These are phyloP conservation scores for Papilio polytes DNA, from an alignment of 1,140 invertebrate genomes.

Conservation along the genomic window DNA sequence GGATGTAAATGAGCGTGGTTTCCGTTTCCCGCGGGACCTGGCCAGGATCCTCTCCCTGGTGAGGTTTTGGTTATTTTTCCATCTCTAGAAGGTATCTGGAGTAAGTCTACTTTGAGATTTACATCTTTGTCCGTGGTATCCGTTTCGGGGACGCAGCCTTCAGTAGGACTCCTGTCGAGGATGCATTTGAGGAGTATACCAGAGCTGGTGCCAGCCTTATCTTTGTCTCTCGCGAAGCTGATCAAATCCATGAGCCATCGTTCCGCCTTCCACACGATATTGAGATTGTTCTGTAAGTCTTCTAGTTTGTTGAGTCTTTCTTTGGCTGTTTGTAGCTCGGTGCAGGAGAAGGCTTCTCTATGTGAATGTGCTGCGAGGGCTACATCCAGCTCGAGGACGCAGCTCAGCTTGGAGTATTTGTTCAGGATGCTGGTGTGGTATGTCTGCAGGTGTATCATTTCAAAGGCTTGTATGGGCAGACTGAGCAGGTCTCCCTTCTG, in stretches of 20 bases:
- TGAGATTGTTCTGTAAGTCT: slow-evolving; percentile 92
- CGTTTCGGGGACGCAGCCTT: slow-evolving; percentile 58
- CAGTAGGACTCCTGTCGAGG: slow-evolving; percentile 75
- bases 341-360: slow-evolving; percentile 96
- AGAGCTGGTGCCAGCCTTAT: slow-evolving; percentile 73
- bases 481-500: slow-evolving; percentile 92
- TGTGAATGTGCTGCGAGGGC: slow-evolving; percentile 96
- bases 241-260: slow-evolving; percentile 98
- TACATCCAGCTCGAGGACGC: slow-evolving; percentile 96
- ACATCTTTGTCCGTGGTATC: slow-evolving; percentile 58
- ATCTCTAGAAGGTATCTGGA: slow-evolving; percentile 89
- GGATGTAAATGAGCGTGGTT: slow-evolving; percentile 84
- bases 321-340: slow-evolving; percentile 93
- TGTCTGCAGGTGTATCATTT: slow-evolving; percentile 96
- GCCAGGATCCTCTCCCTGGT: slow-evolving; percentile 92
- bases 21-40: slow-evolving; percentile 88
- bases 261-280: slow-evolving; percentile 94
- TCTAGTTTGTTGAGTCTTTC: slow-evolving; percentile 92
- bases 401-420: slow-evolving; percentile 95
- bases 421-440: slow-evolving; percentile 95
- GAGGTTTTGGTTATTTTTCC: slow-evolving; percentile 90
- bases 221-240: slow-evolving; percentile 94
- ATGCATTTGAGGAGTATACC: slow-evolving; percentile 80
- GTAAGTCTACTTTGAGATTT: slow-evolving; percentile 81
- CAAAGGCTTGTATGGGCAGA: slow-evolving; percentile 93